Evolutionary conservation across 1,140 invertebrate species (phyloP), one percentile per base, ranked within the genome.

Genomic region (Ericerus pela): DNA sequence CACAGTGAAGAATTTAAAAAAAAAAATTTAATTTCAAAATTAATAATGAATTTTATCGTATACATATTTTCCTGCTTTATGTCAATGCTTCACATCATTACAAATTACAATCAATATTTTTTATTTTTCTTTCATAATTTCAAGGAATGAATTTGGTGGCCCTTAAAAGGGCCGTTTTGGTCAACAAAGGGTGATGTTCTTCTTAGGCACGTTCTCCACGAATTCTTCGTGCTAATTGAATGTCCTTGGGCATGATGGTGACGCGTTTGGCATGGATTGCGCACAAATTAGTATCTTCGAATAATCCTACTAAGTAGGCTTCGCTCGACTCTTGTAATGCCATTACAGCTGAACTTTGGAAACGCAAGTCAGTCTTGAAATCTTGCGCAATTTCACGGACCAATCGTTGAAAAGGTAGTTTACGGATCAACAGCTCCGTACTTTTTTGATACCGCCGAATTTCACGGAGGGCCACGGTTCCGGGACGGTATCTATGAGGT

Each of bases 231-330:
- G 62, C 64, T 24, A 66, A 51, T 55, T 65, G 65, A 51, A 68
- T 66, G 64, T 82, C 80, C 66, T 81, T 83, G 26, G 79, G 79
- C 79, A 82, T 81, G 66, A 82, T 81, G 62, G 80, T 83, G 31
- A 82, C 79, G 59, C 79, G 69, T 69, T 82, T 81, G 58, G 79
- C 79, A 63, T 81, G 79, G 73, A 88, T n/a, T n/a, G n/a, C n/a
- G n/a, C 73, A 92, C 77, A 92, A 76, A 72, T 92, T 92, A 59
- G 88, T 91, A 71, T 92, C 88, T 79, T 93, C 88, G 71, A 93
- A 93, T 8, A 92, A 64, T 80, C 77, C 77, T 30, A 81, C 79
- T 56, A 82, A 67, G 64, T 80, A 81, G 31, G 80, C 79, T 66
- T 83, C 79, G 60, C 72, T 74, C 11, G 80, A 78, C 68, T 83